Base-by-base conservation (phyloP, 2,113 vertebrate species). In the Hassar affinis region DNA sequence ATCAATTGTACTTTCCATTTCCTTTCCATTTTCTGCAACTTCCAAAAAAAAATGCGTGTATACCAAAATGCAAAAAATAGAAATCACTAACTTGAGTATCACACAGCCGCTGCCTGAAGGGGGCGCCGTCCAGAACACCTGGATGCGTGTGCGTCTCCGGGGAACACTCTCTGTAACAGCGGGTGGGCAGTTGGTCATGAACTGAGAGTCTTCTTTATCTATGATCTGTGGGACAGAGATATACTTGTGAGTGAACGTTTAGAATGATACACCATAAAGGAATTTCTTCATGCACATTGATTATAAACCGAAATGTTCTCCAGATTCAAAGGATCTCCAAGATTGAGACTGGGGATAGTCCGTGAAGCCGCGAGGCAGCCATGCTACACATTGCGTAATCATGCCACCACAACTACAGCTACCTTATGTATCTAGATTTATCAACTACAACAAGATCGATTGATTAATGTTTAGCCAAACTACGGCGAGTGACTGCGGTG, bases 151-250 rank as follows among this genome's bases (percentile, higher is more conserved):
- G 74, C 97, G 94, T 81, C 97, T 94, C 10, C 97, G 93, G 0
- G 97, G 97, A 0, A 97, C 96, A 89, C 95, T 98, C 90, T 99
- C 98, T 0, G 97, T 99, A 85, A 99, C 96, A 0, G 97, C 98
- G 0, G 96, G 96, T 0, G 96, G 95, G 33, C 98, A 99, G 89
- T 96, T 98, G 86, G 94, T 97, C 97, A 99, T 98, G 91, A 97
- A 98, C 88, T 98, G 98, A 0, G 98, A 97, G 89, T 98, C 97
- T 6, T 96, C 97, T 86, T 98, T 95, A 87, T 99, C 97, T 82
- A 98, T 97, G 88, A 98, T 96, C 98, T 99, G 78, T 33, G 87
- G 74, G 88, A 47, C 62, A 74, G 25, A 59, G 0, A 79, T 51
- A 20, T 4, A 77, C 49, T 7, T 18, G n/a, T 61, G 8, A 79